phyloP scores from a whole-genome alignment of 2,888 invertebrate genomes.

The Hedychridium roseum region DNA sequence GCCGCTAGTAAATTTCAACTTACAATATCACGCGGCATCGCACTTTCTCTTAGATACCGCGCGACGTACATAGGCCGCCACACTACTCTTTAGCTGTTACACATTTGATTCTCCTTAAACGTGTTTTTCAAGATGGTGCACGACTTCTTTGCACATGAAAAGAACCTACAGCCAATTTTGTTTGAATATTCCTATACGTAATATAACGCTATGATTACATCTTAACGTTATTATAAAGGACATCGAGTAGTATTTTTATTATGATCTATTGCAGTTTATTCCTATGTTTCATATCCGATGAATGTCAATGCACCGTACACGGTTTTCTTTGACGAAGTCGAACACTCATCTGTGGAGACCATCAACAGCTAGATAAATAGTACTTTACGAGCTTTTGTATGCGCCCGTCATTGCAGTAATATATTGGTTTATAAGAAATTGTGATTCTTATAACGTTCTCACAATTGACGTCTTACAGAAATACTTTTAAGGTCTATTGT shows the following conservation, averaged over 20 bases:
- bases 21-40: constrained; percentile 30
- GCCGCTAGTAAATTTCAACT: constrained; percentile 36
- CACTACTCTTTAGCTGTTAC: constrained; percentile 37
- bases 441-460: constrained; percentile 9
- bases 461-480: constrained; percentile 44
- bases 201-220: no score
- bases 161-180: neutral
- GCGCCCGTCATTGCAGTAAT: constrained; percentile 45
- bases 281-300: no score
- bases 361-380: constrained; percentile 48
- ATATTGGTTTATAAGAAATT: constrained; percentile 27
- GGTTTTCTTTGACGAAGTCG: no score
- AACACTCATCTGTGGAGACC: constrained; percentile 35
- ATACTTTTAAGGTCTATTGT: constrained; percentile 58
- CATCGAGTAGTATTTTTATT: no score
- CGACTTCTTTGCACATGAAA: neutral
- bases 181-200: no score
- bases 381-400: constrained; percentile 39
- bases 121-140: neutral
- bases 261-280: no score
- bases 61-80: constrained; percentile 40
- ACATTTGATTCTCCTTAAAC: constrained; percentile 31
- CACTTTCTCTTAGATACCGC: constrained; percentile 25
- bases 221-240: no score
- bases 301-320: no score